phyloP scores from a whole-genome alignment of 2,888 invertebrate genomes.

The Eremobia ochroleuca region DNA sequence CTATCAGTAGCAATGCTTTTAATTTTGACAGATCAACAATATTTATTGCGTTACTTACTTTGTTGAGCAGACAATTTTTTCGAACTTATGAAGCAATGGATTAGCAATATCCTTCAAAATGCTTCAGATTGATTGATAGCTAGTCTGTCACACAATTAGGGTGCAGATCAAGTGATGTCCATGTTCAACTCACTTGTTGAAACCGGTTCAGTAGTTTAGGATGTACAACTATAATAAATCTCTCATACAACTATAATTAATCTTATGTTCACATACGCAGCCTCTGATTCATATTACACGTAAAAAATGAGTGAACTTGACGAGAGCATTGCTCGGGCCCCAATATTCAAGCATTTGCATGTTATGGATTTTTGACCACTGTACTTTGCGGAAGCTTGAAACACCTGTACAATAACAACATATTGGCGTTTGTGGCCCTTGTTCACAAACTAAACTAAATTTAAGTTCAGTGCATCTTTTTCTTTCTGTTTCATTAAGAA shows the following conservation, averaged over 20 bases:
- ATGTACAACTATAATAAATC: neutral
- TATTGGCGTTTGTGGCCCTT: too few relatives aligned
- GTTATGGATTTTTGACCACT: neutral
- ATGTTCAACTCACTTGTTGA: neutral
- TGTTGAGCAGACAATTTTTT: too few relatives aligned
- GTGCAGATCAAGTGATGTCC: neutral
- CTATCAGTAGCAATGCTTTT: too few relatives aligned
- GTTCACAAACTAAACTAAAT: too few relatives aligned
- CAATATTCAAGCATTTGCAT: neutral
- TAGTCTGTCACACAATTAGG: too few relatives aligned
- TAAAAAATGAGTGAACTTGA: slow-evolving; percentile 10
- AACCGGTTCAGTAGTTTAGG: slow-evolving; percentile 17
- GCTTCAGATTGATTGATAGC: too few relatives aligned
- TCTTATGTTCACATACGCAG: slow-evolving; percentile 13
- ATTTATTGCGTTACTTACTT: too few relatives aligned
- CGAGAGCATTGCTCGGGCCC: slow-evolving; percentile 33
- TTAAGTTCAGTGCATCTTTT: too few relatives aligned
- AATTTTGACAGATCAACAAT: too few relatives aligned
- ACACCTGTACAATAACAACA: neutral
- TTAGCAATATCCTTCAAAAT: too few relatives aligned
- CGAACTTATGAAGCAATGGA: too few relatives aligned
- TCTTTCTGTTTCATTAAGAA: too few relatives aligned
- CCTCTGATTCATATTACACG: slow-evolving; percentile 25
- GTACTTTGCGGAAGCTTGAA: neutral
- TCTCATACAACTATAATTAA: slow-evolving; percentile 6